Evolutionary conservation across 2,888 invertebrate genomes (phyloP), one percentile per base, ranked within the genome.

Genomic region (Sepioteuthis lessoniana): DNA sequence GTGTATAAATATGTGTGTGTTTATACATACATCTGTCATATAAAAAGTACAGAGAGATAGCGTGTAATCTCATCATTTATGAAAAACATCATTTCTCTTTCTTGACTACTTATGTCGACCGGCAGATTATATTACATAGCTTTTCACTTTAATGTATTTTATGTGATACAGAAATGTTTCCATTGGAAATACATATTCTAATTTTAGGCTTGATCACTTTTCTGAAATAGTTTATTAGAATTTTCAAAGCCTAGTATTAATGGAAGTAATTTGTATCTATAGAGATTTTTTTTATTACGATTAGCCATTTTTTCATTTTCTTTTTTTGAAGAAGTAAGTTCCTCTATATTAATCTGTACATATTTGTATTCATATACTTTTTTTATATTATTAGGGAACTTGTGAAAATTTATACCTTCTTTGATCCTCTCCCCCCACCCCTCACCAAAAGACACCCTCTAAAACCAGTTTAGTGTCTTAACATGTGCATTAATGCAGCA

Each of bases 61-160:
- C n/a, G n/a, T 76, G 76, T 35, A 76, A 76, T 35, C 76, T 35
- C n/a, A 76, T 76, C n/a, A 76, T 76, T 76, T 76, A 76, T 76
- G 76, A 76, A 76, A n/a, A n/a, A 76, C n/a, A 76, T 28, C 21
- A 55, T 16, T 76, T 76, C 25, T 31, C 31, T 76, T n/a, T 76
- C 31, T n/a, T n/a, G 76, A 35, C 76, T 76, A 76, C n/a, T 76
- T 76, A 76, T n/a, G n/a, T 35, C n/a, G 35, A 76, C 7, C n/a
- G 76, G n/a, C n/a, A n/a, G 76, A 76, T 76, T 76, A 76, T 35
- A 76, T 76, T n/a, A 76, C 76, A 76, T 76, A 76, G 76, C n/a
- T 19, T 76, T 76, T 76, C n/a, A 76, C n/a, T n/a, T n/a, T 76
- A 76, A 76, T 76, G 76, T 76, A 13, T n/a, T 35, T 76, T 76